phyloP scores from a whole-genome alignment of 2,888 invertebrate species.

The Taphrorychus bicolor region DNA sequence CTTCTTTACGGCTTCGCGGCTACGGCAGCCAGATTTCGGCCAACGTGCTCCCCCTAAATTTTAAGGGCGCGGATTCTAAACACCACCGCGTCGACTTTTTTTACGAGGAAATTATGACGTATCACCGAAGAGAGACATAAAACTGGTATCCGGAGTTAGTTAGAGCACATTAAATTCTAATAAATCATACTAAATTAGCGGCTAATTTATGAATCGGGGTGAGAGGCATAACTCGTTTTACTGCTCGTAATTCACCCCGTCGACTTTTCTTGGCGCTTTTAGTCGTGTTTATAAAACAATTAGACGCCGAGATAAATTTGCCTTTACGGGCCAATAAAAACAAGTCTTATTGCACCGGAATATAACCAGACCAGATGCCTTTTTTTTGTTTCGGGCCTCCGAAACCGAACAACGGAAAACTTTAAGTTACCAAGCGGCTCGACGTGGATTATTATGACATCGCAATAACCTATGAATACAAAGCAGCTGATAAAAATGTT shows the following conservation, averaged over 20 bases:
- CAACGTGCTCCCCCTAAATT: too few species aligned
- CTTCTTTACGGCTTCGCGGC: background rate
- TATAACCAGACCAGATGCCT: background rate
- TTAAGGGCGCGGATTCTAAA: too few species aligned
- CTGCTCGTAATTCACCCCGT: constrained; percentile 40
- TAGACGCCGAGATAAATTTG: constrained; percentile 37
- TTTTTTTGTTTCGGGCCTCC: background rate
- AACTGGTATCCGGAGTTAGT: constrained; percentile 50
- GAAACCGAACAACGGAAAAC: constrained; percentile 52
- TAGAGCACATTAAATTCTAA: constrained; percentile 50
- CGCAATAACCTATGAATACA: constrained; percentile 60
- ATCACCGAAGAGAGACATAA: constrained; percentile 51
- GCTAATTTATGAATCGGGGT: constrained; percentile 43
- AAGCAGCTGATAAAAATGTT: constrained; percentile 62
- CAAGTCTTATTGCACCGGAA: too few species aligned
- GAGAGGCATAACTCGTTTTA: constrained; percentile 42
- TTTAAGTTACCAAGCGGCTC: constrained; percentile 53
- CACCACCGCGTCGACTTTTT: too few species aligned
- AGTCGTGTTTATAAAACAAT: constrained; percentile 42
- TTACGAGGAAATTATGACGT: constrained; percentile 50
- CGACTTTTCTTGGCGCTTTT: constrained; percentile 37
- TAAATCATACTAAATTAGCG: constrained; percentile 49
- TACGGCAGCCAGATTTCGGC: background rate
- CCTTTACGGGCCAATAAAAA: constrained; percentile 31
- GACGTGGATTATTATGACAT: constrained; percentile 60